Conservation (phyloP, 1,140 invertebrate genomes). For the Asobara japonica region DNA sequence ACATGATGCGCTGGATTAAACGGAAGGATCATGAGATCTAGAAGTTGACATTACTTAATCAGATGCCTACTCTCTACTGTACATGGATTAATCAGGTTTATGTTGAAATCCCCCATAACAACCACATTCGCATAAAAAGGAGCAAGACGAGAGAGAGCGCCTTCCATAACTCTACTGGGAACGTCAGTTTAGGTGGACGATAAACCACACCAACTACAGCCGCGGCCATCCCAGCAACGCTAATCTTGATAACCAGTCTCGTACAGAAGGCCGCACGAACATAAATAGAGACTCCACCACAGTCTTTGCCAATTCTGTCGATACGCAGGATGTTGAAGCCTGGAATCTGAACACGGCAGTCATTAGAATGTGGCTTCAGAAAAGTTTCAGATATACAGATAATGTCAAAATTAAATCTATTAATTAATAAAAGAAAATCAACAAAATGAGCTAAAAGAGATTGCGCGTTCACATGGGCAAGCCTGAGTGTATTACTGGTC, state of each 20-base stretch:
- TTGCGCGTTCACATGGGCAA: no score
- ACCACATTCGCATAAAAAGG: background rate
- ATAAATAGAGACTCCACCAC: conserved; percentile 16
- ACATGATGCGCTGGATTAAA: background rate
- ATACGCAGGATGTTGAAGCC: conserved; percentile 8
- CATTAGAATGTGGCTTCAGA: background rate
- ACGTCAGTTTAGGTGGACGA: background rate
- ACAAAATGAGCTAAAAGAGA: background rate
- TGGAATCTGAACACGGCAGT: background rate
- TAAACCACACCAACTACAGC: background rate
- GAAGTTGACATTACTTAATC: background rate
- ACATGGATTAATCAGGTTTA: background rate
- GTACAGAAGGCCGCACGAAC: background rate
- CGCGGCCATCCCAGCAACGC: background rate
- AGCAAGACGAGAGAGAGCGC: background rate
- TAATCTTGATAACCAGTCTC: background rate
- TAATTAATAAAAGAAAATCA: background rate
- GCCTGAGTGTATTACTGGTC: background rate
- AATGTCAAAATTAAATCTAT: background rate
- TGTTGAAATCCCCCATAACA: conserved; percentile 13
- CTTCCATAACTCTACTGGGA: background rate
- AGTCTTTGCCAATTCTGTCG: background rate
- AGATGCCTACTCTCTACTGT: background rate
- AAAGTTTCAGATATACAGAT: conserved; percentile 13
- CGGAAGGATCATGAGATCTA: background rate